A percentile compares a stretch with the other conserved stretches of the same genome.
These are phyloP conservation scores for Hyaena hyaena DNA, from an alignment of 2,113 vertebrate genomes.

Conservation along the genomic window DNA sequence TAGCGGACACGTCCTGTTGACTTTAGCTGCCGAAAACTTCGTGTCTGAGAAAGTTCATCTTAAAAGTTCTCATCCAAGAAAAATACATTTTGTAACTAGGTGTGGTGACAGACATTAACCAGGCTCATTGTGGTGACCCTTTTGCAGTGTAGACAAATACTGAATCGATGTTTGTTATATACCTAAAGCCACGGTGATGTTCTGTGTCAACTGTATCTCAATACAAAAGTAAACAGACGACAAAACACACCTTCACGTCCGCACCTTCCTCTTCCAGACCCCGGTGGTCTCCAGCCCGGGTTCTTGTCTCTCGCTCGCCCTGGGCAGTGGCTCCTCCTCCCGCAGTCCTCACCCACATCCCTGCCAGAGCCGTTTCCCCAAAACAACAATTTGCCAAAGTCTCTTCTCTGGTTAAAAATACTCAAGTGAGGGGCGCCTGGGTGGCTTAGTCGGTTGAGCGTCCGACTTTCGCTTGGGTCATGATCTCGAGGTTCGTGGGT, in stretches of 20 bases:
- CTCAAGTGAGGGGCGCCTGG: neutral
- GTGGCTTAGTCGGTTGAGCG: too few species aligned
- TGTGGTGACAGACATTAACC: neutral
- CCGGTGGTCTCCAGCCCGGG: too few species aligned
- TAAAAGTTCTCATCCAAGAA: neutral
- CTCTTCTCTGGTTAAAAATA: neutral
- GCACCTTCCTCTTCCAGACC: neutral
- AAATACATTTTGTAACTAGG: neutral
- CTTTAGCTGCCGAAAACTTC: neutral
- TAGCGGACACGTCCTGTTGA: neutral
- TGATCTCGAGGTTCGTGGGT: too few species aligned
- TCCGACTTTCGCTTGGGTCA: too few species aligned
- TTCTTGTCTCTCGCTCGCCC: neutral
- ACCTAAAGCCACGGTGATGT: neutral
- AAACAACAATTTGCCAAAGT: slow-evolving; percentile 4
- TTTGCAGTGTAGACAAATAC: neutral
- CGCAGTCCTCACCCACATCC: neutral
- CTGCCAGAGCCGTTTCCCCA: slow-evolving; percentile 24
- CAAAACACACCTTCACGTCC: neutral
- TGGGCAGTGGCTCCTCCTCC: neutral
- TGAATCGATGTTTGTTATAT: neutral
- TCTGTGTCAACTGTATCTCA: too few species aligned
- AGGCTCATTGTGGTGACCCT: neutral
- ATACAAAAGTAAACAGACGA: neutral
- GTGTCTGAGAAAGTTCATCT: neutral